A percentile compares a stretch with the other conserved stretches of the same genome.
phyloP scores from a whole-genome alignment of 2,888 invertebrate genomes.

The Chelonus formosanus region DNA sequence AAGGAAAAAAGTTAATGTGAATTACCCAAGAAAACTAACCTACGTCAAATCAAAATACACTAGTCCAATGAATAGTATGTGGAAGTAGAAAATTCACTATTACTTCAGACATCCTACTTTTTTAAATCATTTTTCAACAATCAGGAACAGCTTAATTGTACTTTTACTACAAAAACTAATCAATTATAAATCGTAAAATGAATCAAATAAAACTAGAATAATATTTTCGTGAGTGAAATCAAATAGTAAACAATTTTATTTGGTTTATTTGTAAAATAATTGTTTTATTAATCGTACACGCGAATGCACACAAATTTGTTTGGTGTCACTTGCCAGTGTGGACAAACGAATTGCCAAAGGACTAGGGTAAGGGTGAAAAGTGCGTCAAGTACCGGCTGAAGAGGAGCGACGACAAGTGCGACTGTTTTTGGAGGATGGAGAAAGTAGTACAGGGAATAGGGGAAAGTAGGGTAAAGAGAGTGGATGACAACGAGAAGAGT shows the following conservation, averaged over 20 bases:
- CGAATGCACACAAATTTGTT: constrained; percentile 57
- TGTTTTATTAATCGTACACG: constrained; percentile 23
- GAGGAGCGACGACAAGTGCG: constrained; percentile 12
- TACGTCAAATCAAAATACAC: no score
- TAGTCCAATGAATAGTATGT: neutral
- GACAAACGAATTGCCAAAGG: constrained; percentile 16
- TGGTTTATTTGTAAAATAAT: neutral
- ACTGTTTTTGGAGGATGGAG: constrained; percentile 7
- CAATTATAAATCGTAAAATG: constrained; percentile 8
- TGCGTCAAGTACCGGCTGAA: constrained; percentile 9
- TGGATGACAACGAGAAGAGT: neutral
- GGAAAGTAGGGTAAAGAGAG: no score
- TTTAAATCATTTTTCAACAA: no score
- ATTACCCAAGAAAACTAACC: no score
- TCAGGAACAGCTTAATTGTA: no score
- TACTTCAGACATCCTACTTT: neutral
- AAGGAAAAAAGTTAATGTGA: no score
- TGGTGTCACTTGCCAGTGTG: constrained; percentile 61
- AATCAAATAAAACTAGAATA: constrained; percentile 45
- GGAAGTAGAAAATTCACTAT: no score
- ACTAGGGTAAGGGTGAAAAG: constrained; percentile 12
- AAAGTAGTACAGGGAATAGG: no score
- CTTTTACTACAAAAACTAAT: no score
- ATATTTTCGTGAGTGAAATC: constrained; percentile 55
- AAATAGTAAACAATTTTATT: constrained; percentile 40